A percentile compares a stretch with the other conserved stretches of the same genome.
Evolutionary conservation across 2,113 vertebrate species (phyloP).

Genomic region (Pelecanoides urinatrix): DNA sequence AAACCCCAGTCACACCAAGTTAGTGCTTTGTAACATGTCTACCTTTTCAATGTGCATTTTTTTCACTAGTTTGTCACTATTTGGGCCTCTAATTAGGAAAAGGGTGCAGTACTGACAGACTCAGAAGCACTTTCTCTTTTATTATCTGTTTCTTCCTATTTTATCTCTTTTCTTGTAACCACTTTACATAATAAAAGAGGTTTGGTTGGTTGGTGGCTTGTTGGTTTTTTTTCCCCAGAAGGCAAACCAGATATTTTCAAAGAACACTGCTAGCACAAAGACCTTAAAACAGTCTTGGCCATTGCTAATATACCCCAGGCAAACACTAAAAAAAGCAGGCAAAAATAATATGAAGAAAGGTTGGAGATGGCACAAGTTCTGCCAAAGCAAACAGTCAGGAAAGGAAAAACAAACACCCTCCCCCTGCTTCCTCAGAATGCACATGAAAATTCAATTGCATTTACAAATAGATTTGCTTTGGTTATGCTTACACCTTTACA

Average conservation of each 20-base stretch:
- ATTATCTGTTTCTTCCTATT: neutral
- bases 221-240: neutral
- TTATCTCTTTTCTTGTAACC: neutral
- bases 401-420: slow-evolving; percentile 36
- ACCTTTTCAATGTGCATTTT: neutral
- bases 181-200: slow-evolving; percentile 8
- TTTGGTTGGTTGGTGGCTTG: neutral
- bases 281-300: neutral
- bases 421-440: neutral
- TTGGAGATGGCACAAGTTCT: slow-evolving; percentile 4
- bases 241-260: neutral
- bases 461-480: slow-evolving; percentile 53
- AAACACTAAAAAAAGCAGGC: neutral
- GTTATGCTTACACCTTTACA: slow-evolving; percentile 48
- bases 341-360: slow-evolving; percentile 20
- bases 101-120: neutral
- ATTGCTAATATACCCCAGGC: neutral
- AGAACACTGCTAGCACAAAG: neutral
- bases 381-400: slow-evolving; percentile 41
- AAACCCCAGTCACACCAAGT: neutral
- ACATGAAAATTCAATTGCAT: slow-evolving; percentile 42
- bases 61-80: neutral
- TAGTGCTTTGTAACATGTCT: neutral
- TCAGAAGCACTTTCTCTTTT: neutral
- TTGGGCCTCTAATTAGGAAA: neutral